phyloP scores from a whole-genome alignment of 1,140 invertebrate genomes.

The Sinonovacula constricta region DNA sequence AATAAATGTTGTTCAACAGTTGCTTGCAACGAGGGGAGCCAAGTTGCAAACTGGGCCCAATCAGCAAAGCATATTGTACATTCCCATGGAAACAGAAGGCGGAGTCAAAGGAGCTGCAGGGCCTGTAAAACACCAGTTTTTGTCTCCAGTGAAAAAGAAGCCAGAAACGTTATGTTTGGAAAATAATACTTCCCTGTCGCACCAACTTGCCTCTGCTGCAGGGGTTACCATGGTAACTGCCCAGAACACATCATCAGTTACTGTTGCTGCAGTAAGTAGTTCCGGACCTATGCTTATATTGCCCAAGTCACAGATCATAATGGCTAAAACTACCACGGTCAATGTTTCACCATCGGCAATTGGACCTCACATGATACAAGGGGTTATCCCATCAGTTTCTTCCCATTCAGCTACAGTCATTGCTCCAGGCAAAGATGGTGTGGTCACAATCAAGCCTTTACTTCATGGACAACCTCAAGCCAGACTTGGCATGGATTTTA shows the following conservation, averaged over 20 bases:
- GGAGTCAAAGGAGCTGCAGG: constrained; percentile 16
- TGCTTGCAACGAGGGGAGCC: constrained; percentile 35
- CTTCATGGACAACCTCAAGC: too few species aligned
- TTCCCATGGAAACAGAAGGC: constrained; percentile 47
- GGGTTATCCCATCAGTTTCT: too few species aligned
- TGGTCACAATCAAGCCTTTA: neutral
- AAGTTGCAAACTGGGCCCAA: constrained; percentile 37
- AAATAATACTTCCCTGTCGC: neutral
- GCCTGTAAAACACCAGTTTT: neutral
- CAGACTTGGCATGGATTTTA: neutral
- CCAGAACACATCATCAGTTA: too few species aligned
- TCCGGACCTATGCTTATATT: constrained; percentile 31
- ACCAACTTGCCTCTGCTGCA: neutral
- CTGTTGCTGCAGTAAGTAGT: constrained; percentile 2
- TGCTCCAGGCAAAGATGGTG: neutral
- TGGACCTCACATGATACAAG: neutral
- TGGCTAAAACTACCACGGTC: neutral
- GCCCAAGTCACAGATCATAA: constrained; percentile 38
- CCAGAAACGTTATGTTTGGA: neutral
- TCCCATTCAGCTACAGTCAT: too few species aligned
- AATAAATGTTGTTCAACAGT: constrained; percentile 48
- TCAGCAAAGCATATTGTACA: constrained; percentile 44
- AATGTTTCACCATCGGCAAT: neutral
- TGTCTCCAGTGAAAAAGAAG: neutral
- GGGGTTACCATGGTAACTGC: neutral